These are phyloP conservation scores for Cataglyphis altisquamis DNA, from an alignment of 2,888 invertebrate species.

Conservation along the genomic window DNA sequence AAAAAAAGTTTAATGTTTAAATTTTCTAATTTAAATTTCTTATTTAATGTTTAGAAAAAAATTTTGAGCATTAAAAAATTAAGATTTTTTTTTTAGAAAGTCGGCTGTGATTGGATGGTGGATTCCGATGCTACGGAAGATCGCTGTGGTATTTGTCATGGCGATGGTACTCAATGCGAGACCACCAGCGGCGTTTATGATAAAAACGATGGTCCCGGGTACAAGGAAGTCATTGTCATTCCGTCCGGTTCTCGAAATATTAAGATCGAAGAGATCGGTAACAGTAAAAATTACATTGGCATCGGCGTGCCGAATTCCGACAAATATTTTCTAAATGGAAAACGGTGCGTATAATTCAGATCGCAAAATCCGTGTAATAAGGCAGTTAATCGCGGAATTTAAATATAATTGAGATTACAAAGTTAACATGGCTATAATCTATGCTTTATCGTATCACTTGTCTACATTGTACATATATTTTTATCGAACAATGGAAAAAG, in stretches of 20 bases:
- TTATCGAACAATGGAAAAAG: neutral
- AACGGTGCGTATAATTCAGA: constrained; percentile 87
- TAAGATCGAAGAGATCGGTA: constrained; percentile 87
- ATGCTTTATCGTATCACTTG: neutral
- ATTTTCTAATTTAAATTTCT: constrained; percentile 27
- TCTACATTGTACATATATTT: constrained; percentile 5
- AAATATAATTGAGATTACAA: neutral
- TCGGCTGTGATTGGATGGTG: constrained; percentile 90
- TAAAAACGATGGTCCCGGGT: constrained; percentile 86
- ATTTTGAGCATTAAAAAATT: neutral
- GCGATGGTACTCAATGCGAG: constrained; percentile 90
- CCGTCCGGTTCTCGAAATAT: constrained; percentile 89
- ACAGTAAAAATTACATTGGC: constrained; percentile 87
- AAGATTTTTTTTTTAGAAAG: constrained; percentile 86
- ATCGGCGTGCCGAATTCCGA: constrained; percentile 87
- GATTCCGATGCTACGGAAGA: constrained; percentile 90
- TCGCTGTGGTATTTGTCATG: constrained; percentile 90
- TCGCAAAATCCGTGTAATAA: neutral
- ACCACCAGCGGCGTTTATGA: constrained; percentile 88
- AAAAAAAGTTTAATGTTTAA: neutral
- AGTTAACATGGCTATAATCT: neutral
- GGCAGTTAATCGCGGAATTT: neutral
- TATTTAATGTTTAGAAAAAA: neutral
- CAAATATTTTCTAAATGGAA: constrained; percentile 89
- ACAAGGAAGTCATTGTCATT: constrained; percentile 88